These are phyloP conservation scores for Gopherus flavomarginatus DNA, from an alignment of 2,113 vertebrate species.

Conservation along the genomic window DNA sequence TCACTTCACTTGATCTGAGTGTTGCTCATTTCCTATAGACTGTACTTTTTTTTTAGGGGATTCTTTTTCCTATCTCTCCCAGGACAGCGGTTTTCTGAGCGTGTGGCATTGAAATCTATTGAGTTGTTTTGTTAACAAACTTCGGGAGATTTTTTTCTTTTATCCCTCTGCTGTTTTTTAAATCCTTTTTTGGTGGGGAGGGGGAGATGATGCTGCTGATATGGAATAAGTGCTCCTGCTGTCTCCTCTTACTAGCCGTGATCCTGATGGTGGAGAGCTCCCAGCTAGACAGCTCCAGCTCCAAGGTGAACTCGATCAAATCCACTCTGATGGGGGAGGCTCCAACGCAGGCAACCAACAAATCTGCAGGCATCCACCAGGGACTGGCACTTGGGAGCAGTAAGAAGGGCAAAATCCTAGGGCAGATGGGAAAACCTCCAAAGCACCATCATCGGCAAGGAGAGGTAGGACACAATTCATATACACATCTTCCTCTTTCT, in stretches of 20 bases:
- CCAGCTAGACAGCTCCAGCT: conserved; percentile 84
- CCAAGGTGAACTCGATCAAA: conserved; percentile 96
- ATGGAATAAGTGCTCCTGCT: conserved; percentile 85
- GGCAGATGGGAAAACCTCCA: conserved; percentile 84
- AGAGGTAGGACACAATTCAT: conserved; percentile 50
- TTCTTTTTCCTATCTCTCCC: neutral
- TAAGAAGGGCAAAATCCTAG: conserved; percentile 89
- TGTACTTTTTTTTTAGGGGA: neutral
- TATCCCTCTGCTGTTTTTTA: rapidly evolving
- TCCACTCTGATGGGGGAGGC: conserved; percentile 84
- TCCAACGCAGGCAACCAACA: conserved; percentile 86
- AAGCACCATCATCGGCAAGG: conserved; percentile 65
- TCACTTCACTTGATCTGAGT: conserved; percentile 31
- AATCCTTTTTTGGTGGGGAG: conserved; percentile 51
- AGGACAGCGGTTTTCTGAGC: conserved; percentile 35
- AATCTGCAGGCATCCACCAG: conserved; percentile 80
- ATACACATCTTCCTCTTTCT: neutral
- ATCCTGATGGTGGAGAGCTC: conserved; percentile 87
- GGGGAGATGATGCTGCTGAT: conserved; percentile 81
- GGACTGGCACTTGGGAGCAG: conserved; percentile 81
- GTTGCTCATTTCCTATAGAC: conserved; percentile 34
- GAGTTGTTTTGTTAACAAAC: conserved; percentile 23
- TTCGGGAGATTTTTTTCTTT: neutral
- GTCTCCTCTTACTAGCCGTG: conserved; percentile 87
- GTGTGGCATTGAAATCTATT: conserved; percentile 28